phyloP scores from a whole-genome alignment of 2,888 invertebrate species.

The Melieria picta region DNA sequence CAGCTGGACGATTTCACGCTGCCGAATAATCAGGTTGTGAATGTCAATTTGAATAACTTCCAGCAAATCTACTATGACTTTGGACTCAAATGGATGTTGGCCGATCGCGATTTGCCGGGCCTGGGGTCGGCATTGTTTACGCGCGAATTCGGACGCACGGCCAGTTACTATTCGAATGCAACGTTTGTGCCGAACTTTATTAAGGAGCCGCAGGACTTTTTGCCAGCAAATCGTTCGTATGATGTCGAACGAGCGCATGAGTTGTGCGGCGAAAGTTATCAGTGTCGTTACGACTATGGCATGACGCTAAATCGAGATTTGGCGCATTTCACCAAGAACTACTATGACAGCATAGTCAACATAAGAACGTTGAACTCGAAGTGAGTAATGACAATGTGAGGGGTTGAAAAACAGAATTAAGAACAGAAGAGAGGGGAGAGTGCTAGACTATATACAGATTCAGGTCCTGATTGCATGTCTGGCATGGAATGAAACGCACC shows the following conservation, averaged over 20 bases:
- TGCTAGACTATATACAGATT: no score
- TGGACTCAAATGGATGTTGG: slow-evolving; percentile 83
- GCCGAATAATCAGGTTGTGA: slow-evolving; percentile 74
- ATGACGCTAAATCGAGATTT: slow-evolving; percentile 85
- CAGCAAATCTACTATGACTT: slow-evolving; percentile 81
- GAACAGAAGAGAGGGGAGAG: no score
- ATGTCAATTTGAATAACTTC: slow-evolving; percentile 72
- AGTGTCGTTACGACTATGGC: slow-evolving; percentile 89
- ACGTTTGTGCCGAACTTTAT: slow-evolving; percentile 81
- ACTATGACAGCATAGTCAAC: slow-evolving; percentile 71
- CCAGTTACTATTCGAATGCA: slow-evolving; percentile 83
- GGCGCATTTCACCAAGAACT: slow-evolving; percentile 88
- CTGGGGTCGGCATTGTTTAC: slow-evolving; percentile 82
- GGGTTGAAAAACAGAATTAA: no score
- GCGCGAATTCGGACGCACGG: slow-evolving; percentile 81
- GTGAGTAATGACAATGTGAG: slow-evolving; percentile 48
- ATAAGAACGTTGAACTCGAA: slow-evolving; percentile 61
- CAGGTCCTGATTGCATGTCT: no score
- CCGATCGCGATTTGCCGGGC: slow-evolving; percentile 77
- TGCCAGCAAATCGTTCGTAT: slow-evolving; percentile 76
- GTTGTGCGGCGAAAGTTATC: slow-evolving; percentile 83
- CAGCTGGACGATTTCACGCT: slow-evolving; percentile 81
- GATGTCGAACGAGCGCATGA: slow-evolving; percentile 74
- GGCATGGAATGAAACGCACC: no score
- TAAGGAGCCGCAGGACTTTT: slow-evolving; percentile 75